phyloP scores from a whole-genome alignment of 2,888 invertebrate genomes.

The Hirtodrosophila alboralis region DNA sequence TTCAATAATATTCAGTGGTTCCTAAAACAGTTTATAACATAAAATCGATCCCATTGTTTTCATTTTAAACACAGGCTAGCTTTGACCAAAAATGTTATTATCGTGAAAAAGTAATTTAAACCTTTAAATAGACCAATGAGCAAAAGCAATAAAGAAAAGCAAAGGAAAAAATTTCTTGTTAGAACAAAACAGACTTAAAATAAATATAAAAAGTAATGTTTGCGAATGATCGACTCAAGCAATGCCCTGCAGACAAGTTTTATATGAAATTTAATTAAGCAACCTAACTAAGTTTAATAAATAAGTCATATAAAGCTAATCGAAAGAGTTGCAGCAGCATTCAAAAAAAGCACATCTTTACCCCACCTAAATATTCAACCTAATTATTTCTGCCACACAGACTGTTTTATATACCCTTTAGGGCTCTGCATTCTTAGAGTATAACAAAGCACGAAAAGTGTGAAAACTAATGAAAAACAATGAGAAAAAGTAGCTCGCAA shows the following conservation, averaged over 20 bases:
- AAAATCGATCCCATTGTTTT: not conserved
- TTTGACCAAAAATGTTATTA: slow-evolving; percentile 43
- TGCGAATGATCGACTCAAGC: not conserved
- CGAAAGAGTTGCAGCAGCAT: too few species aligned
- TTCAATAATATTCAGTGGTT: slow-evolving; percentile 17
- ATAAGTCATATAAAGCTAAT: too few species aligned
- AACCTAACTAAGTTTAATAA: too few species aligned
- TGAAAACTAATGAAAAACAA: slow-evolving; percentile 69
- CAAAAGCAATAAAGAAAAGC: slow-evolving; percentile 25
- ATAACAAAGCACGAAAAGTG: slow-evolving; percentile 41
- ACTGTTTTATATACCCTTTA: slow-evolving; percentile 1
- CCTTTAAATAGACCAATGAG: slow-evolving; percentile 65
- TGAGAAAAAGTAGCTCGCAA: slow-evolving; percentile 39
- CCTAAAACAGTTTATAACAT: too few species aligned
- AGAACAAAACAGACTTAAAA: slow-evolving; percentile 36
- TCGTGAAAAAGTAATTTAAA: slow-evolving; percentile 72
- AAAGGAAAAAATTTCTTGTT: slow-evolving; percentile 52
- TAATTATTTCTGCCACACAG: not conserved
- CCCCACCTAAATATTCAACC: too few species aligned
- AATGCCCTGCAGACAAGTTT: not conserved
- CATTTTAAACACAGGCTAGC: slow-evolving; percentile 19
- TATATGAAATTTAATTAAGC: too few species aligned
- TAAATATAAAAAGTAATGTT: slow-evolving; percentile 1
- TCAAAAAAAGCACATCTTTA: too few species aligned
- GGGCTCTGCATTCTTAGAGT: not conserved